Conservation (phyloP, 2,888 invertebrate genomes). For the Plebejus melissa region DNA sequence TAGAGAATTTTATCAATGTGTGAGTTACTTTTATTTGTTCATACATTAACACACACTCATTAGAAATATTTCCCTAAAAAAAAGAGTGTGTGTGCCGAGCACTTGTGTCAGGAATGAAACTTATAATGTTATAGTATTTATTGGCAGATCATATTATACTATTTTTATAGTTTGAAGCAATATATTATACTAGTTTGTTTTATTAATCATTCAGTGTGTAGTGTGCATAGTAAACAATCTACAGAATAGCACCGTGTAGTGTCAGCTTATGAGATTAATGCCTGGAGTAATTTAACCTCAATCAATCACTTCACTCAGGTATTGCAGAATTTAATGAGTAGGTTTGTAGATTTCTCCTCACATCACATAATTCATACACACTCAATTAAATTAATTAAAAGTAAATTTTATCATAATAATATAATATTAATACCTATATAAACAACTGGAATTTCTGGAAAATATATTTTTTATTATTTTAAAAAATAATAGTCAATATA, state of each 20-base stretch:
- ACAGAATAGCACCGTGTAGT: neutral
- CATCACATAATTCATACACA: neutral
- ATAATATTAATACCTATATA: neutral
- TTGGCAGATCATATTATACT: no score
- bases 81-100: no score
- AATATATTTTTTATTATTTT: neutral
- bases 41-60: neutral
- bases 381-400: neutral
- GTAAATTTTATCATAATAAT: neutral
- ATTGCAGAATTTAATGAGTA: conserved; percentile 1
- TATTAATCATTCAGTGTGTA: neutral
- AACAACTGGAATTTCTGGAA: neutral
- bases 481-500: no score
- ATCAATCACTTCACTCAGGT: neutral
- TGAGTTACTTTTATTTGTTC: conserved; percentile 74
- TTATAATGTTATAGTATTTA: no score
- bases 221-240: neutral
- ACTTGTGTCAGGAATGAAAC: no score
- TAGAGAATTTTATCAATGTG: conserved; percentile 99
- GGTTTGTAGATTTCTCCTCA: neutral
- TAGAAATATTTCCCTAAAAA: no score
- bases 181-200: no score
- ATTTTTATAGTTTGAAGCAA: no score
- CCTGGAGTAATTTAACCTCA: neutral
- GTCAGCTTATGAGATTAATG: neutral